Base-by-base conservation (phyloP, 2,888 invertebrate genomes). In the Lasioglossum lativentre region DNA sequence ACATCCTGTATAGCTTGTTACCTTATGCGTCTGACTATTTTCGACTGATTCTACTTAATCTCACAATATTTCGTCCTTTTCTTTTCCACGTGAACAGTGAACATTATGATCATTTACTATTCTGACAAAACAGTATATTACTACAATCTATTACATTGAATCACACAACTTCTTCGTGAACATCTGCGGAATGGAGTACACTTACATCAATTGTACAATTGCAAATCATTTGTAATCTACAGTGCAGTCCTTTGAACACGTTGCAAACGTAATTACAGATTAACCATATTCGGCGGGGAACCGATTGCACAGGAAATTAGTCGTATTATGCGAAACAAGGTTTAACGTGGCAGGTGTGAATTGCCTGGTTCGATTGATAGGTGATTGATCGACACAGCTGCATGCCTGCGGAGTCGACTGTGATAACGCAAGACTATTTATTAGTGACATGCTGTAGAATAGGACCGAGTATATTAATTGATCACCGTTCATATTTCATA, bases 321-420 rank as follows among this genome's bases (percentile, higher is more conserved):
- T 52, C 59, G 40, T 27, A 77, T 82, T 84, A 83, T 59, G n/a
- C 70, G 70, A 66, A 70, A 68, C 74, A 63, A 38, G 56, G 27
- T 70, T 52, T 42, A 77, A 47, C 73, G 19, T 30, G n/a, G 14
- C 30, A 76, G n/a, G 76, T 73, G 73, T 42, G 56, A 82, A 77
- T 77, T 70, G 76, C n/a, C 66, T 70, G 70, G 59, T 77, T 63
- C 59, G 74, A 84, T 82, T 77, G 77, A 77, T 63, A 47, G 70
- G 59, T 77, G 83, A 74, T 83, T 82, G 83, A 83, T 83, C 56
- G 74, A 74, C 73, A 45, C 73, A 77, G 76, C 30, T 77, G 83
- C 16, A 42, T 71, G 16, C 38, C 72, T 66, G 75, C 52, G 30
- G 47, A 45, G n/a, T 66, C 27, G 42, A 38, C 56, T 40, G 27